Evolutionary conservation across 2,888 invertebrate genomes (phyloP), one percentile per base, ranked within the genome.

Genomic region (Agrochola litura): DNA sequence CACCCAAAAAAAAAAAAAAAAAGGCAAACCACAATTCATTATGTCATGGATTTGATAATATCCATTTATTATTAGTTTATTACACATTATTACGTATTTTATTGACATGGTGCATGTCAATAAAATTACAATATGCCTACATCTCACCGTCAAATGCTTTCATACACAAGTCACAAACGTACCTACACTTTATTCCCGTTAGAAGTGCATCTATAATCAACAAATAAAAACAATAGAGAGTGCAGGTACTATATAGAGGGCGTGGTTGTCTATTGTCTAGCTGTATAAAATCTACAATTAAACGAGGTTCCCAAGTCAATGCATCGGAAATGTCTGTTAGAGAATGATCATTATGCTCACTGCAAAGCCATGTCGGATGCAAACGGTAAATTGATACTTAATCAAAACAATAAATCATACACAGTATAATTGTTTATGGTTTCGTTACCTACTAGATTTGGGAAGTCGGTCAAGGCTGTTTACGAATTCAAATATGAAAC

Each of bases 221-320:
- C 41, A 68, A 61, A 64, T 70, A 85, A 89, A 90, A 89, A 90
- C 90, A 88, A 91, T 91, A 91, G 92, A 91, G 81, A 91, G 93
- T 86, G 77, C 84, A 66, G 46, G 37, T 19, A 77, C 70, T 30
- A 19, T 76, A 77, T 86, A 87, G 90, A 91, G 90, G 92, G 91
- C 92, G 92, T 90, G 81, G 82, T 79, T 73, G 61, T 81, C 86
- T 86, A 89, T 91, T 91, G 91, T 90, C 75, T 84, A 73, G 52
- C 74, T 75, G 75, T 74, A 82, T 85, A 80, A 87, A 87, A 88
- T 84, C 65, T 76, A 71, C 63, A 85, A 87, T 87, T 84, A 86
- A 76, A 73, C 61, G 78, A 79, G 65, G 84, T 81, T 88, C 86
- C 74, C 88, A 86, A 86, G 89, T 84, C 84, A 77, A 78, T 75